These are phyloP conservation scores for Megaustenia siamemsis DNA, from an alignment of 2,888 invertebrate genomes.

Conservation along the genomic window DNA sequence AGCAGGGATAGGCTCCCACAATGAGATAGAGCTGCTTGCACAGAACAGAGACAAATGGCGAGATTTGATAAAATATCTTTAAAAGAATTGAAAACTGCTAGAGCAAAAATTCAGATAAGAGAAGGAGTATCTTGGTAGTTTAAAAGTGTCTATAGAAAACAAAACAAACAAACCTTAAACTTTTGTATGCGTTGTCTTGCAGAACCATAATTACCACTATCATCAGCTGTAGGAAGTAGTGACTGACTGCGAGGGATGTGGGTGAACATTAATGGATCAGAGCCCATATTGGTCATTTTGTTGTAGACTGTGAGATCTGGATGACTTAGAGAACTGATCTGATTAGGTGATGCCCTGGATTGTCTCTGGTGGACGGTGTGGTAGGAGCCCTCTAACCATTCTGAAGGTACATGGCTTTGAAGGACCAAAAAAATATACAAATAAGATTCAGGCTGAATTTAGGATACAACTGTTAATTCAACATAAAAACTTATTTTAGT, in stretches of 20 bases:
- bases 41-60: too few species aligned
- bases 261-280: slow-evolving; percentile 2
- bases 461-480: too few species aligned
- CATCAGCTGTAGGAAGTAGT: slow-evolving; percentile 28
- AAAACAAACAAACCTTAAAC: slow-evolving; percentile 32
- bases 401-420: slow-evolving; percentile 50
- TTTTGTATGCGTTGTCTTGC: slow-evolving; percentile 42
- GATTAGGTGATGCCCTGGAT: slow-evolving; percentile 28
- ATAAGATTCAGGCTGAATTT: too few species aligned
- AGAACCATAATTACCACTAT: neutral
- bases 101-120: too few species aligned
- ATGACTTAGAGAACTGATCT: slow-evolving; percentile 65
- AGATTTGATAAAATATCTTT: too few species aligned
- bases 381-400: slow-evolving; percentile 53
- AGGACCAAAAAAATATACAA: too few species aligned
- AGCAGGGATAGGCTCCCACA: too few species aligned
- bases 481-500: too few species aligned
- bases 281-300: neutral
- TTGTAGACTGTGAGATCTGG: slow-evolving; percentile 63
- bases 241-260: slow-evolving; percentile 49
- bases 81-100: too few species aligned
- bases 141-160: neutral
- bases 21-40: too few species aligned
- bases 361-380: slow-evolving; percentile 46
- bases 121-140: neutral